Base-by-base conservation (phyloP, 2,888 invertebrate species). In the Parnassius smintheus region DNA sequence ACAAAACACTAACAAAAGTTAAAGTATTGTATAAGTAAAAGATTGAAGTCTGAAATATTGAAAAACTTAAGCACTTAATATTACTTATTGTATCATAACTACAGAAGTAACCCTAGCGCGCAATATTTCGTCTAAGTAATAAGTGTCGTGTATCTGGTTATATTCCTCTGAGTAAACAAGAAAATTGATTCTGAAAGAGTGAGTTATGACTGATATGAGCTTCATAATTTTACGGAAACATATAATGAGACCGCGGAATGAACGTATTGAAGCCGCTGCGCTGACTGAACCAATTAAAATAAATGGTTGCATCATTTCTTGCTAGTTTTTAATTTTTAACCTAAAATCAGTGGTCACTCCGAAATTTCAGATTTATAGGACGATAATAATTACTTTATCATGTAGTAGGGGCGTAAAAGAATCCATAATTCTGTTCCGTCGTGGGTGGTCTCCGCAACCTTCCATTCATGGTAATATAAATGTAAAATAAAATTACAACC, bases 181-280 rank as follows among this genome's bases (percentile, higher is more conserved):
- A 84, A 89, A 90, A 90, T 90, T 90, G 89, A 90, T 89, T 90
- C 86, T 85, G 81, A 86, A 84, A 74, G 75, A 79, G 76, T 82
- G 80, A 82, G 72, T 77, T 74, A 78, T 75, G 71, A 72, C 70
- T 74, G 72, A 76, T 73, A 79, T 72, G 70, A 66, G 71, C 74
- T 76, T 76, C 72, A 73, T 76, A 72, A 74, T 65, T 86, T 89
- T 86, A 85, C 68, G 79, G 86, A 87, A 88, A 81, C 76, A 80
- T 81, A 85, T 85, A 72, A 69, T 65, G 54, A 48, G 71, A 71
- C 73, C 72, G 75, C 72, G 70, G 73, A 74, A 74, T 69, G 75
- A 61, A 67, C 68, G 65, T 65, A 65, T 62, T 61, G 66, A 62
- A 61, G 66, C 66, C 63, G 65, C 66, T 61, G 63, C 63, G 65